Evolutionary conservation across 2,797 vertebrate genomes (phyloP), one percentile per base, ranked within the genome.

Genomic region (Galago senegalensis): DNA sequence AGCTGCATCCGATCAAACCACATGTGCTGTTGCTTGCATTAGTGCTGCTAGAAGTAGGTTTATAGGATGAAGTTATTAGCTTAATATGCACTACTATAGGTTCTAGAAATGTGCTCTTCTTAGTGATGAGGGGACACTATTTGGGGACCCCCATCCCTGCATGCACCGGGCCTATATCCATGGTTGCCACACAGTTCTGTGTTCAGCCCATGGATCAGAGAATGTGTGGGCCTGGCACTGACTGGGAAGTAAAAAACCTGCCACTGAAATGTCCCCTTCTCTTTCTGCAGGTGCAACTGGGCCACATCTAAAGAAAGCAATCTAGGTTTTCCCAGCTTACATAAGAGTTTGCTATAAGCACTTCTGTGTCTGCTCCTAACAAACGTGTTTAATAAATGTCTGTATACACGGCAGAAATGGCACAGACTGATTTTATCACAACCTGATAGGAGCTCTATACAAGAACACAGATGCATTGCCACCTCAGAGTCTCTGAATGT

Each of bases 161-260:
- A 53, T 0, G 2, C 13, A 0, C 25, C 25, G 58, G 58, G 12
- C 27, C 67, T 37, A 17, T 7, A 27, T 25, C 17, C 58, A 31
- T 0, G 0, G 58, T 53, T 2, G 2, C 56, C 14, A 11, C 1
- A 0, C 23, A 21, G n/a, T 21, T 40, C 40, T 46, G 14, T 3
- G 0, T 23, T 43, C 43, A 13, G 25, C 58, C 11, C 0, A 0
- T 31, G 43, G 31, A 63, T 7, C 8, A 11, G 40, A 40, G 43
- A 69, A 17, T 23, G 69, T 18, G 27, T 5, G n/a, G 43, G 69
- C 53, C n/a, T 31, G 43, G n/a, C 8, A 34, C 70, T 53, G 0
- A 40, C 13, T 1, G 25, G 2, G 20, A 18, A 53, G 25, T 6
- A 11, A 65, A 75, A 18, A 12, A 3, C 27, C 69, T 65, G 58